Conservation (phyloP, 2,113 vertebrate species). For the Sterna hirundo region DNA sequence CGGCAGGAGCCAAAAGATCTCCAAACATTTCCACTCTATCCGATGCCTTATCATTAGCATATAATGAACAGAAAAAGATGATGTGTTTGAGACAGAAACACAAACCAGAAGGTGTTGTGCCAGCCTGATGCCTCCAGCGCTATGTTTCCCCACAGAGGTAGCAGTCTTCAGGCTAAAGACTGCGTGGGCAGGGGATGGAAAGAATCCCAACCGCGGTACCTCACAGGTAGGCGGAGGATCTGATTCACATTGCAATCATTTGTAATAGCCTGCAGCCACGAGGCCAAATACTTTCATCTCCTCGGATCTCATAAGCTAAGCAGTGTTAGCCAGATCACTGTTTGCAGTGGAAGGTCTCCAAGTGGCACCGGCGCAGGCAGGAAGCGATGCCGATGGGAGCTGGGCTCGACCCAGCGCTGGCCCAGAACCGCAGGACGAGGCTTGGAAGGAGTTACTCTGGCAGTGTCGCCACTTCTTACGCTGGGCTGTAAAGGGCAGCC, state of each 20-base stretch:
- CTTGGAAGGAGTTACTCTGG: neutral
- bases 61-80: neutral
- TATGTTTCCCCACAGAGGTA: neutral
- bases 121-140: neutral
- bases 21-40: neutral
- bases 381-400: neutral
- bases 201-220: neutral
- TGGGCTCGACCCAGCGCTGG: fast-evolving
- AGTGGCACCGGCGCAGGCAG: neutral
- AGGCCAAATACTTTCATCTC: neutral
- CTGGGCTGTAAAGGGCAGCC: neutral
- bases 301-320: neutral
- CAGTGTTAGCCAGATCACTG: conserved; percentile 4
- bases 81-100: neutral
- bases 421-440: neutral
- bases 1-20: neutral
- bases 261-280: neutral
- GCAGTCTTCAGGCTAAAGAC: neutral
- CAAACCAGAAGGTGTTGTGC: neutral
- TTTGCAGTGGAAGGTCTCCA: conserved; percentile 49
- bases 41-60: neutral
- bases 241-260: conserved; percentile 14
- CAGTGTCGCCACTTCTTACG: neutral
- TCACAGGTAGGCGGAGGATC: neutral
- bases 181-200: neutral